These are phyloP conservation scores for Oreochromis spilurus DNA, from an alignment of 2,113 vertebrate species.

Conservation along the genomic window DNA sequence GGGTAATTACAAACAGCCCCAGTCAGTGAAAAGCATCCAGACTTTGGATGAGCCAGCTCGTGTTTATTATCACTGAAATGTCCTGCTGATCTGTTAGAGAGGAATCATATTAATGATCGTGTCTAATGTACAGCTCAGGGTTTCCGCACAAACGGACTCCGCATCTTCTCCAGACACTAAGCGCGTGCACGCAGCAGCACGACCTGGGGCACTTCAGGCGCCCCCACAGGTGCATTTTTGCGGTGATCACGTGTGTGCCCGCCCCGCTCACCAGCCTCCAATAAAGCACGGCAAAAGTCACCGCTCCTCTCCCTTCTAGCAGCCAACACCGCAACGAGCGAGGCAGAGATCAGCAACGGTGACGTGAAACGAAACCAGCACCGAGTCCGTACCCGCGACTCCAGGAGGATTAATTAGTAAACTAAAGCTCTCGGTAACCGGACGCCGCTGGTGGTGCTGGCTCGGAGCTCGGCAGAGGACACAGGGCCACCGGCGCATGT, in stretches of 20 bases:
- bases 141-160: not conserved
- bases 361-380: slow-evolving; percentile 38
- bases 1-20: not conserved
- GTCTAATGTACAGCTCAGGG: not conserved
- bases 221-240: slow-evolving; percentile 61
- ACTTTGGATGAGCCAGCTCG: not conserved
- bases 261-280: slow-evolving; percentile 56
- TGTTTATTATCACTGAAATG: not conserved
- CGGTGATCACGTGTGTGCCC: slow-evolving; percentile 41
- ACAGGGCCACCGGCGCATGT: not conserved
- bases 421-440: slow-evolving; percentile 18
- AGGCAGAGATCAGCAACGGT: not conserved
- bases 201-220: not conserved
- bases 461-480: not conserved
- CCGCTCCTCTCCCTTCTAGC: slow-evolving; percentile 6
- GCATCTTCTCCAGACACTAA: not conserved
- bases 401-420: slow-evolving; percentile 35
- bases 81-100: not conserved
- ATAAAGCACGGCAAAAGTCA: slow-evolving; percentile 60
- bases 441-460: slow-evolving; percentile 1
- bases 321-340: not conserved
- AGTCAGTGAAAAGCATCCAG: not conserved
- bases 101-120: not conserved
- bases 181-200: not conserved
- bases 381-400: not conserved